A percentile compares a stretch with the other conserved stretches of the same genome.
These are phyloP conservation scores for Scaptomyza graminum DNA, from an alignment of 1,140 invertebrate genomes.

Conservation along the genomic window DNA sequence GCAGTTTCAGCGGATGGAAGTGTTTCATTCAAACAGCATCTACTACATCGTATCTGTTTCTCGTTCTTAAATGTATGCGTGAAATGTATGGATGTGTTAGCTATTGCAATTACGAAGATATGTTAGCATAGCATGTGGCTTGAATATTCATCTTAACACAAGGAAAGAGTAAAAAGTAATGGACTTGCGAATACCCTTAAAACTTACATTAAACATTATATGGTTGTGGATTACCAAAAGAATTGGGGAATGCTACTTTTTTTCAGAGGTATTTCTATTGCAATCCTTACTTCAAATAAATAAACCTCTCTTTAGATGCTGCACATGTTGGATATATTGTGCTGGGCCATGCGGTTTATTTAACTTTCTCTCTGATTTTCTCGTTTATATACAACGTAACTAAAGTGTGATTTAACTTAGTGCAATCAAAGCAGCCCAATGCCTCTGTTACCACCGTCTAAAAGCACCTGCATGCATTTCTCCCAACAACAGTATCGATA, in stretches of 20 bases:
- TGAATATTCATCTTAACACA: conserved; percentile 28
- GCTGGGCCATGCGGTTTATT: conserved; percentile 64
- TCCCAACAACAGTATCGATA: conserved; percentile 55
- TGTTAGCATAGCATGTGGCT: conserved; percentile 28
- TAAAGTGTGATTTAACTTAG: no score
- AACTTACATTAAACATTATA: conserved; percentile 65
- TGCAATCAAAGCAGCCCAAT: background rate
- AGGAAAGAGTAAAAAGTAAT: background rate
- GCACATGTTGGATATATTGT: conserved; percentile 44
- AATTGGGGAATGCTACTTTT: conserved; percentile 77
- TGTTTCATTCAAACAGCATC: conserved; percentile 28
- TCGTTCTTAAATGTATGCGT: background rate
- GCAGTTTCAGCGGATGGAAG: conserved; percentile 42
- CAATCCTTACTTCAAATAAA: background rate
- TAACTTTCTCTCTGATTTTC: conserved; percentile 83
- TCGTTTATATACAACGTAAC: no score
- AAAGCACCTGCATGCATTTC: conserved; percentile 25
- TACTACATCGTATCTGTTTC: background rate
- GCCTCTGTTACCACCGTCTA: background rate
- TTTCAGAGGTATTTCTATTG: conserved; percentile 67
- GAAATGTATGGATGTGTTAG: background rate
- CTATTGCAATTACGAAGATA: conserved; percentile 13
- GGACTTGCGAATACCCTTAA: no score
- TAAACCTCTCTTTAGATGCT: conserved; percentile 1
- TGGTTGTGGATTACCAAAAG: conserved; percentile 44